Evolutionary conservation across 2,888 invertebrate species (phyloP), one percentile per base, ranked within the genome.

Genomic region (Bugula neritina): DNA sequence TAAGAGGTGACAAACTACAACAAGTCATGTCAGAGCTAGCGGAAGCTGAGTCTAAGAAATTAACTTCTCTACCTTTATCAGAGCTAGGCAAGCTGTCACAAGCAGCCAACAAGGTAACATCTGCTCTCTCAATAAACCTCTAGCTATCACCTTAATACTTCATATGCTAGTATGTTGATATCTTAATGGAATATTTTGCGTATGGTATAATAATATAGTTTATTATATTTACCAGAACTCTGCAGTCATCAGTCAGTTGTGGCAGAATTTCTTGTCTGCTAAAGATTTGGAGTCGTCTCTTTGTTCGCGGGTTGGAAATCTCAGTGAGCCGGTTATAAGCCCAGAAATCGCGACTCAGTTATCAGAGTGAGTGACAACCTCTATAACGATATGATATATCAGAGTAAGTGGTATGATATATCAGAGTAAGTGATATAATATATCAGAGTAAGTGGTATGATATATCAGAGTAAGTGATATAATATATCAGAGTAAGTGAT

Each of bases 201-300:
- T n/a, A n/a, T n/a, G n/a, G n/a, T n/a, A n/a, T n/a, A n/a, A n/a
- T n/a, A n/a, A n/a, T n/a, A n/a, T n/a, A n/a, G n/a, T n/a, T n/a
- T n/a, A n/a, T n/a, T n/a, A n/a, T n/a, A n/a, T n/a, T n/a, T n/a
- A 17, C 52, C 43, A 43, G 43, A 43, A 43, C 17, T 10, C 10
- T 31, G 63, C 63, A 25, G 27, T 3, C 31, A 31, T 63, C 34
- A 34, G 63, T 17, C 25, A 63, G 2, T 31, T 63, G 34, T 63
- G 63, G 63, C 63, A 63, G 63, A 63, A 31, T 5, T 63, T 27
- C 27, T n/a, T 63, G 5, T 21, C 63, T 31, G 63, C 31, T 31
- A 21, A 63, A 63, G 29, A 63, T 13, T 63, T 63, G 31, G 63
- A 63, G n/a, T 27, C 63, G 10, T 63, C 63, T 29, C 31, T 63